Conservation (phyloP, 2,888 invertebrate species). For the Eurytoma californica region DNA sequence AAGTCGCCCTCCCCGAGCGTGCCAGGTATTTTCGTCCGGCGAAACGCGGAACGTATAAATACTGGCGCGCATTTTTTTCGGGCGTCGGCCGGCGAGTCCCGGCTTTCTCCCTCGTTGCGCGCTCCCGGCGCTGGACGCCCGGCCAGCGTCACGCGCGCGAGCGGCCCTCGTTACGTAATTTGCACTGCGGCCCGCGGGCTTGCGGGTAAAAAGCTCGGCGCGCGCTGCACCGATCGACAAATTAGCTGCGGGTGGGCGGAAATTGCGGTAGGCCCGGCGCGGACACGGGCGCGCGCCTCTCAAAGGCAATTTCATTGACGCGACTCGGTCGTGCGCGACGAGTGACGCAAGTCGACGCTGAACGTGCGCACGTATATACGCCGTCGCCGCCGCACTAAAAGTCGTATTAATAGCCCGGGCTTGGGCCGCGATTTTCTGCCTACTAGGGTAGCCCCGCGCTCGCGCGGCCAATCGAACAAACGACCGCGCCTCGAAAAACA, state of each 20-base stretch:
- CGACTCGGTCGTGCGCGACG: neutral
- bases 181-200: neutral
- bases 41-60: no score
- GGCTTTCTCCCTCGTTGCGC: neutral
- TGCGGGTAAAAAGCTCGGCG: slow-evolving; percentile 3
- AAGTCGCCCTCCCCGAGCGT: no score
- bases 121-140: neutral
- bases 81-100: neutral
- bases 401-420: slow-evolving; percentile 52
- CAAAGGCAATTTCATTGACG: slow-evolving; percentile 56
- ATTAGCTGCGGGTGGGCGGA: slow-evolving; percentile 6
- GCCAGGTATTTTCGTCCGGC: no score
- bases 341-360: slow-evolving; percentile 53
- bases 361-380: slow-evolving; percentile 2
- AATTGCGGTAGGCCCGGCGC: slow-evolving; percentile 1
- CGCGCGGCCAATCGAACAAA: no score
- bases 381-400: neutral
- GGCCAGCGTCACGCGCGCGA: no score
- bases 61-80: no score
- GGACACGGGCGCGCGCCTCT: neutral
- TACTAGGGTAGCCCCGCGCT: no score
- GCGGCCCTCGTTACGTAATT: no score
- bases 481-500: no score
- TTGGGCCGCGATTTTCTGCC: no score
- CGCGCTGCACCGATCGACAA: neutral